Evolutionary conservation across 2,113 vertebrate species (phyloP).

Genomic region (Coreoperca whiteheadi): DNA sequence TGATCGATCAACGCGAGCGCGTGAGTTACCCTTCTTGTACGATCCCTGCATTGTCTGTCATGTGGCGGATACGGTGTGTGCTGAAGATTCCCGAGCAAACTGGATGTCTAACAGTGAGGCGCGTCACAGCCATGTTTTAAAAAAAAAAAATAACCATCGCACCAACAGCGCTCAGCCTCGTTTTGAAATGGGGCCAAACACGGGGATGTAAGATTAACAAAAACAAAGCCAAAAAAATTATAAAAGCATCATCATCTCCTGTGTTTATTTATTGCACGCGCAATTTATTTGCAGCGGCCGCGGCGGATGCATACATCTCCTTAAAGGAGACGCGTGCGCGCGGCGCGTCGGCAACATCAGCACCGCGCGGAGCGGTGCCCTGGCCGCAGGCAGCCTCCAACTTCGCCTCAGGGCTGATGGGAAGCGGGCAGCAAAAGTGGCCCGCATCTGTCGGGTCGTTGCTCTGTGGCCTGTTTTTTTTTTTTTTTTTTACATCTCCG

Average conservation of each 20-base stretch:
- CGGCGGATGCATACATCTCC: slow-evolving; percentile 55
- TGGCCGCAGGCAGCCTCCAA: slow-evolving; percentile 59
- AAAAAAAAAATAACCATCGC: too few relatives aligned
- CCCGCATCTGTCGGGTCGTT: slow-evolving; percentile 9
- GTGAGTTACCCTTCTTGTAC: slow-evolving; percentile 75
- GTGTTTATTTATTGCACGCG: slow-evolving; percentile 40
- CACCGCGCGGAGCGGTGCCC: slow-evolving; percentile 45
- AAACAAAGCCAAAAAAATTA: too few relatives aligned
- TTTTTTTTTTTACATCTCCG: too few relatives aligned
- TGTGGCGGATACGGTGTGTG: slow-evolving; percentile 33
- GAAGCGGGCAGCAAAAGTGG: slow-evolving; percentile 31
- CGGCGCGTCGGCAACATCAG: slow-evolving; percentile 70
- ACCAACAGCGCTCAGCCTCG: slow-evolving; percentile 27
- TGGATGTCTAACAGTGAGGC: slow-evolving; percentile 34
- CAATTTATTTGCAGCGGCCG: slow-evolving; percentile 35
- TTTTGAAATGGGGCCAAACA: slow-evolving; percentile 20
- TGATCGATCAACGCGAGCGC: slow-evolving; percentile 71
- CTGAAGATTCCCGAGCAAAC: slow-evolving; percentile 3
- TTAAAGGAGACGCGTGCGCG: slow-evolving; percentile 67
- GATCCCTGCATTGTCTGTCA: slow-evolving; percentile 21
- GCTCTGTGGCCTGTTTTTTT: neutral
- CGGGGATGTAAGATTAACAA: neutral
- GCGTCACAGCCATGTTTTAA: slow-evolving; percentile 73
- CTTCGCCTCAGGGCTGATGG: slow-evolving; percentile 56
- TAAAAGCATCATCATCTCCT: neutral